Evolutionary conservation across 2,797 vertebrate species (phyloP).

Genomic region (Halcyon chelicuti): DNA sequence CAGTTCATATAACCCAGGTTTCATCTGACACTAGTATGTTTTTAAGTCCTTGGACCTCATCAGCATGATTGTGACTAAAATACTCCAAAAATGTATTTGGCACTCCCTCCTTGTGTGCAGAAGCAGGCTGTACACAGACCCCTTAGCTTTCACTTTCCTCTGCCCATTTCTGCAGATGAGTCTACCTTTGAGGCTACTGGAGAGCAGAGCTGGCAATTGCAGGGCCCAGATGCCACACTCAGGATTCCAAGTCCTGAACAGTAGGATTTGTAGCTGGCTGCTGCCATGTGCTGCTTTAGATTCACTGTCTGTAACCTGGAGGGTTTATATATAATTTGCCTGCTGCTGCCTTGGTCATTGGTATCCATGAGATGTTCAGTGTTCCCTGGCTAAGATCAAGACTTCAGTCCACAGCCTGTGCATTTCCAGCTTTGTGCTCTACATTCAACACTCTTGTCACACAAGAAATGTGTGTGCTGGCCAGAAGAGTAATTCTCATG

Average conservation of each 20-base stretch:
- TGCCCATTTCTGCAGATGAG: constrained; percentile 2
- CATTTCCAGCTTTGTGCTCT: background rate
- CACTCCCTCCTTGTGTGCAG: background rate
- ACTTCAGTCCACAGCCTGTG: background rate
- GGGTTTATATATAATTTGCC: constrained; percentile 31
- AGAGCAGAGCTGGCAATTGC: constrained; percentile 21
- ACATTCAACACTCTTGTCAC: background rate
- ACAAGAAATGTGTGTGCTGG: background rate
- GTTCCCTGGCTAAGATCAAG: background rate
- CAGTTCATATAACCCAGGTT: background rate
- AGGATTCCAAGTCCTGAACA: background rate
- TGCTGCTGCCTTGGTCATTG: constrained; percentile 30
- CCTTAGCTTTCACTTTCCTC: background rate
- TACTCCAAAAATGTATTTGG: background rate
- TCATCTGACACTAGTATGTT: background rate
- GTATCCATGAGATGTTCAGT: background rate
- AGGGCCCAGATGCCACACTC: constrained; percentile 47
- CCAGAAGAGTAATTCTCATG: constrained; percentile 20
- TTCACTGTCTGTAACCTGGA: constrained; percentile 16
- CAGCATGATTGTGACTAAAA: background rate
- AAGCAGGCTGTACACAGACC: background rate
- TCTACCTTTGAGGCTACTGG: background rate
- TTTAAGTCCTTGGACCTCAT: constrained; percentile 10
- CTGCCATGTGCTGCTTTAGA: background rate
- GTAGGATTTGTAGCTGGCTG: background rate